Percentiles rank a stretch among this genome's conserved stretches.
Conservation (phyloP, 2,113 vertebrate genomes). For the Heterocephalus glaber region DNA sequence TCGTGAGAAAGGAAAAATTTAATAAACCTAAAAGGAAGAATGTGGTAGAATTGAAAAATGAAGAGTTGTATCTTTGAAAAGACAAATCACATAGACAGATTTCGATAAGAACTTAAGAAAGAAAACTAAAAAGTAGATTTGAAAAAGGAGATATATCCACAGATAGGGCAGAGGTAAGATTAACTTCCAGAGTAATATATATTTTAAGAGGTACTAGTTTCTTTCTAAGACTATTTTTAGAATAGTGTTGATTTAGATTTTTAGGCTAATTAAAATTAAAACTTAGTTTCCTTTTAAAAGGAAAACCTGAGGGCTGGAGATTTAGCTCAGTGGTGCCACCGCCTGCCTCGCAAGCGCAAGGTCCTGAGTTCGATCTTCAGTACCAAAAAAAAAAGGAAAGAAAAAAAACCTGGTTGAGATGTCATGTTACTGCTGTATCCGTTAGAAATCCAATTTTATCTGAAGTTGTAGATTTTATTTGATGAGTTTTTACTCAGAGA, state of each 20-base stretch:
- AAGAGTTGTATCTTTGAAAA: background rate
- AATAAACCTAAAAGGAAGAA: background rate
- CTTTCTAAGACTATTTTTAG: constrained; percentile 10
- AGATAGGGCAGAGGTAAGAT: background rate
- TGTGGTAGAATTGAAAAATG: background rate
- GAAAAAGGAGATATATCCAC: background rate
- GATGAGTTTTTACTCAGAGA: background rate
- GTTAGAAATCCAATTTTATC: background rate
- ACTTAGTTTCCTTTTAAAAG: background rate
- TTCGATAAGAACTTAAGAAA: constrained; percentile 17
- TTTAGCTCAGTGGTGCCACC: too few species aligned
- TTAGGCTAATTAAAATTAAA: background rate
- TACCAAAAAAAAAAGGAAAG: background rate
- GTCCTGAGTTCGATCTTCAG: too few species aligned
- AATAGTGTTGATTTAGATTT: background rate
- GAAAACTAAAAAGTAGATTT: background rate
- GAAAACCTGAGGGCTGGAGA: background rate
- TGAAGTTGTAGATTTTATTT: constrained; percentile 21
- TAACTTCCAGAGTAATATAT: background rate
- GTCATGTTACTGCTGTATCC: background rate
- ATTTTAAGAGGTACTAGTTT: background rate
- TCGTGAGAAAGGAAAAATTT: background rate
- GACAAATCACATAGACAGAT: background rate
- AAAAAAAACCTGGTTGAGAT: background rate
- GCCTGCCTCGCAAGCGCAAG: too few species aligned